A percentile compares a stretch with the other conserved stretches of the same genome.
Conservation (phyloP, 2,888 invertebrate genomes). For the Drosophila lutescens region DNA sequence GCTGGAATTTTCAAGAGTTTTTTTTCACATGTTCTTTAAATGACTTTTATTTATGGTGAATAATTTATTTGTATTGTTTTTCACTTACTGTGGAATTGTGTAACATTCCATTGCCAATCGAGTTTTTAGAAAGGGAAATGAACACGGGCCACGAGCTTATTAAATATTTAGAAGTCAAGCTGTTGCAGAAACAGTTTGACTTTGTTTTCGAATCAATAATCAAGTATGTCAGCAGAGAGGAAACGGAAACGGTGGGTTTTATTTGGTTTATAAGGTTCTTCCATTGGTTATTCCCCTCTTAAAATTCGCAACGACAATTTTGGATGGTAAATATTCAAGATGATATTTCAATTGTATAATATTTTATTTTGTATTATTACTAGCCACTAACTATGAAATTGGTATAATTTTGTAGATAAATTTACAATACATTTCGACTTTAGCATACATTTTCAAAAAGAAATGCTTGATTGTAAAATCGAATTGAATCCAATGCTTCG, state of each 20-base stretch:
- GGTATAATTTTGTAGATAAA: too few relatives aligned
- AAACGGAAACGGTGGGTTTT: background rate
- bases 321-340: too few relatives aligned
- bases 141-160: slow-evolving; percentile 5
- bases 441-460: too few relatives aligned
- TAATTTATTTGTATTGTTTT: background rate
- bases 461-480: too few relatives aligned
- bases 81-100: background rate
- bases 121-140: slow-evolving; percentile 15
- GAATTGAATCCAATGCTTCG: too few relatives aligned
- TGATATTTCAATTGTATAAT: too few relatives aligned
- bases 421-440: too few relatives aligned
- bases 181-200: slow-evolving; percentile 2
- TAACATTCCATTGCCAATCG: background rate
- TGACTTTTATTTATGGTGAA: background rate
- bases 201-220: slow-evolving; percentile 6
- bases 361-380: too few relatives aligned
- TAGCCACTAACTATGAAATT: too few relatives aligned
- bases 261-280: background rate
- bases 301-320: background rate
- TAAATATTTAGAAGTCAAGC: slow-evolving; percentile 7
- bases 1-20: background rate
- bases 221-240: background rate
- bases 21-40: background rate
- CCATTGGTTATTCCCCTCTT: background rate